Conservation (phyloP, 2,797 vertebrate genomes). For the Scolopax rusticola region DNA sequence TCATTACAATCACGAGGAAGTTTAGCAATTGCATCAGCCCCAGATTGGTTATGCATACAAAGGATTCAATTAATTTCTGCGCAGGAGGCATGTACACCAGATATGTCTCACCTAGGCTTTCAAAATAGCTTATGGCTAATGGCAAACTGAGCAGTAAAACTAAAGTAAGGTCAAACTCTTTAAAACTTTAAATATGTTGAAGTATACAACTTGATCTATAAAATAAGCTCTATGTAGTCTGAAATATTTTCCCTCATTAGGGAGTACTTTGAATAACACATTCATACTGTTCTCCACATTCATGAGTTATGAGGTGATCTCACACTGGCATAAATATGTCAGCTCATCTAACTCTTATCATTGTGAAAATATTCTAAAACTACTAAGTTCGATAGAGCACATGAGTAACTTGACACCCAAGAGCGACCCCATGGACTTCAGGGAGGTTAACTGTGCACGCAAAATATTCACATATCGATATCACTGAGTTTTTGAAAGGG, state of each 20-base stretch:
- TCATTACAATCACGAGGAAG: conserved; percentile 81
- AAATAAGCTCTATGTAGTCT: conserved; percentile 48
- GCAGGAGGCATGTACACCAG: conserved; percentile 50
- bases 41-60: conserved; percentile 66
- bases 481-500: neutral
- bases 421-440: conserved; percentile 41
- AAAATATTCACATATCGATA: conserved; percentile 31
- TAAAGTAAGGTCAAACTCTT: conserved; percentile 66
- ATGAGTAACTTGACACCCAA: conserved; percentile 49
- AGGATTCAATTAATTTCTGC: conserved; percentile 83
- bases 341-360: conserved; percentile 72
- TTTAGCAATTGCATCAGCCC: conserved; percentile 70
- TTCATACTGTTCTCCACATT: conserved; percentile 57
- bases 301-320: conserved; percentile 75
- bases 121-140: conserved; percentile 64
- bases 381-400: conserved; percentile 43
- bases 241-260: conserved; percentile 68
- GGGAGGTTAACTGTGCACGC: conserved; percentile 32
- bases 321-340: conserved; percentile 72
- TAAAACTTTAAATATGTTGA: conserved; percentile 64
- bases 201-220: conserved; percentile 64
- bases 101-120: conserved; percentile 56
- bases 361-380: conserved; percentile 71
- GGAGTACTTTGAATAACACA: conserved; percentile 67
- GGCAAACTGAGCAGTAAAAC: conserved; percentile 61